A percentile compares a stretch with the other conserved stretches of the same genome.
Conservation (phyloP, 2,888 invertebrate species). For the Ophion obscuratus region DNA sequence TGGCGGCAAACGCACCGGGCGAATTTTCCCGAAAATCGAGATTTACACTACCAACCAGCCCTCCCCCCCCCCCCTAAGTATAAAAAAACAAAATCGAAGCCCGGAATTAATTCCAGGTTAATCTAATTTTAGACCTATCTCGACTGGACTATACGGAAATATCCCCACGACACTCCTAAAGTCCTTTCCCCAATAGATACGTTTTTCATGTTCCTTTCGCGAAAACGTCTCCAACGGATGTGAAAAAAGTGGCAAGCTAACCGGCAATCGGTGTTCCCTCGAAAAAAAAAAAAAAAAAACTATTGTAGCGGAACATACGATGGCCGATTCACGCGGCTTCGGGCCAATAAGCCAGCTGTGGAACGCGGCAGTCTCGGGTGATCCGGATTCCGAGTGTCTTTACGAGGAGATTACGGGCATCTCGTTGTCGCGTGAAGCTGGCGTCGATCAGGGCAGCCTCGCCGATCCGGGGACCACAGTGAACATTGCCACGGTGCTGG, state of each 20-base stretch:
- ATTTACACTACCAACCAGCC: too few species aligned
- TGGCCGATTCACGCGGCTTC: slow-evolving; percentile 83
- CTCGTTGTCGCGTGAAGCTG: slow-evolving; percentile 75
- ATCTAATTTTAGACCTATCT: too few species aligned
- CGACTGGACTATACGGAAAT: too few species aligned
- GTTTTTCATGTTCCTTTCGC: too few species aligned
- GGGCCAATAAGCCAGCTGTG: slow-evolving; percentile 83
- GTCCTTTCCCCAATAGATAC: too few species aligned
- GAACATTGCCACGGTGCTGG: background rate
- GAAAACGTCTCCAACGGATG: too few species aligned
- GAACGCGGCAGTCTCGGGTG: slow-evolving; percentile 81
- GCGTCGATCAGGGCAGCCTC: slow-evolving; percentile 34
- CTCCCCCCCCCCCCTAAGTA: too few species aligned
- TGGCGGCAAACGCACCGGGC: too few species aligned
- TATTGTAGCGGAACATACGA: slow-evolving; percentile 77
- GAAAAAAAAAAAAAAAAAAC: slow-evolving; percentile 19
- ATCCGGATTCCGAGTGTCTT: slow-evolving; percentile 83
- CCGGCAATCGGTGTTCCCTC: background rate
- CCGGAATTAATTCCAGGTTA: too few species aligned
- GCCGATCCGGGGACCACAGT: slow-evolving; percentile 25
- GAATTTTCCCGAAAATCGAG: too few species aligned
- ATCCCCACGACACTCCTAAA: too few species aligned
- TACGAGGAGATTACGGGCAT: slow-evolving; percentile 82
- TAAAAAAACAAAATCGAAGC: too few species aligned
- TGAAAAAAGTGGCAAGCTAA: background rate